These are phyloP conservation scores for Plebejus argus DNA, from an alignment of 2,888 invertebrate genomes.

Conservation along the genomic window DNA sequence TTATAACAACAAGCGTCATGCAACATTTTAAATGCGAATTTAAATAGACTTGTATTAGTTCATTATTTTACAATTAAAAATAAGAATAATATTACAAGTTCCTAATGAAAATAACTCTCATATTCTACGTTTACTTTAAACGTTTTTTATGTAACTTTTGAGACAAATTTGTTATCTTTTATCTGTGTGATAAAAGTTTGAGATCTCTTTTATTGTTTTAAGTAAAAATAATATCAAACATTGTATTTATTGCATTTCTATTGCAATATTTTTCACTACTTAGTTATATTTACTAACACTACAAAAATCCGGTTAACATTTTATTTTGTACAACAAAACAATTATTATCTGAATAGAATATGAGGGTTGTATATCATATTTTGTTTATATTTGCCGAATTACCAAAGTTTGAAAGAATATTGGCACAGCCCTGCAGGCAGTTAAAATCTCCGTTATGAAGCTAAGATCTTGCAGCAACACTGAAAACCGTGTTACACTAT, in stretches of 20 bases:
- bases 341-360: slow-evolving; percentile 17
- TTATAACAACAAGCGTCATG: slow-evolving; percentile 24
- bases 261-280: neutral
- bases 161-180: neutral
- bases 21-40: slow-evolving; percentile 31
- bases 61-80: neutral
- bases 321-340: neutral
- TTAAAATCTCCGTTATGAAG: slow-evolving; percentile 31
- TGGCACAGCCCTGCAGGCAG: slow-evolving; percentile 41
- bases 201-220: neutral
- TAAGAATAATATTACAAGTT: slow-evolving; percentile 4
- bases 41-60: slow-evolving; percentile 1
- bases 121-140: slow-evolving; percentile 12
- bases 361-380: slow-evolving; percentile 21
- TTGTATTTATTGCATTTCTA: neutral
- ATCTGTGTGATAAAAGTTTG: neutral
- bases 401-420: slow-evolving; percentile 39
- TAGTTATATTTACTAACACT: neutral
- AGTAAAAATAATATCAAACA: slow-evolving; percentile 7
- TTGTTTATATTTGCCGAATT: slow-evolving; percentile 44
- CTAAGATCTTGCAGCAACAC: slow-evolving; percentile 33
- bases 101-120: slow-evolving; percentile 20
- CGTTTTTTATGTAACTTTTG: neutral
- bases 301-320: neutral
- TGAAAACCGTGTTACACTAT: neutral